Conservation (phyloP, 2,888 invertebrate species). For the Rhagium mordax region DNA sequence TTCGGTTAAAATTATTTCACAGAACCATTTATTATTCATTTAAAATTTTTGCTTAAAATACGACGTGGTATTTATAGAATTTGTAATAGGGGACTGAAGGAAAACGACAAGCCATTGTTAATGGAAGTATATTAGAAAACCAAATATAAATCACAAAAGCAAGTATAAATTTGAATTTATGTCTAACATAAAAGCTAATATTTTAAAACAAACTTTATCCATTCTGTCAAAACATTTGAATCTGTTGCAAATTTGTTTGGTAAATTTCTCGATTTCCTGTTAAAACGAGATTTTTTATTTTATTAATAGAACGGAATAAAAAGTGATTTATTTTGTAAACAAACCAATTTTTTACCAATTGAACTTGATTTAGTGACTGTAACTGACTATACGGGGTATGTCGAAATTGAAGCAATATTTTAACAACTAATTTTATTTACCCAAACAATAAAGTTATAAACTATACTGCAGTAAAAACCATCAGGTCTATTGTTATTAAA, state of each 20-base stretch:
- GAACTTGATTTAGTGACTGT: no score
- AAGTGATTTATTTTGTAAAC: no score
- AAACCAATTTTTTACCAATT: no score
- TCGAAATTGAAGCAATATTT: no score
- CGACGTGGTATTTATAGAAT: constrained; percentile 10
- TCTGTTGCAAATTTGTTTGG: not conserved
- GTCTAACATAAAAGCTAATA: not conserved
- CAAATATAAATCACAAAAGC: not conserved
- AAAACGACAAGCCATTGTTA: not conserved
- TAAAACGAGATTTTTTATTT: no score
- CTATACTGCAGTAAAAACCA: no score
- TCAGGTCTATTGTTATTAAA: no score
- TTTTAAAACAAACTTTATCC: not conserved
- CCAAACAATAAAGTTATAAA: no score
- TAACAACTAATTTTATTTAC: no score
- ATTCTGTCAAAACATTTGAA: not conserved
- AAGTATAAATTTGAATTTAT: not conserved
- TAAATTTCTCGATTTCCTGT: no score
- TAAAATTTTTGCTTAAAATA: constrained; percentile 4
- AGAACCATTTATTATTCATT: constrained; percentile 26
- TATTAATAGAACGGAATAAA: no score
- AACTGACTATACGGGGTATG: no score
- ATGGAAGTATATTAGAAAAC: not conserved
- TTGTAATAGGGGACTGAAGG: not conserved
- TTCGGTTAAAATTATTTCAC: constrained; percentile 32